Conservation (phyloP, 2,797 vertebrate species). For the Coccyzus lansbergi region DNA sequence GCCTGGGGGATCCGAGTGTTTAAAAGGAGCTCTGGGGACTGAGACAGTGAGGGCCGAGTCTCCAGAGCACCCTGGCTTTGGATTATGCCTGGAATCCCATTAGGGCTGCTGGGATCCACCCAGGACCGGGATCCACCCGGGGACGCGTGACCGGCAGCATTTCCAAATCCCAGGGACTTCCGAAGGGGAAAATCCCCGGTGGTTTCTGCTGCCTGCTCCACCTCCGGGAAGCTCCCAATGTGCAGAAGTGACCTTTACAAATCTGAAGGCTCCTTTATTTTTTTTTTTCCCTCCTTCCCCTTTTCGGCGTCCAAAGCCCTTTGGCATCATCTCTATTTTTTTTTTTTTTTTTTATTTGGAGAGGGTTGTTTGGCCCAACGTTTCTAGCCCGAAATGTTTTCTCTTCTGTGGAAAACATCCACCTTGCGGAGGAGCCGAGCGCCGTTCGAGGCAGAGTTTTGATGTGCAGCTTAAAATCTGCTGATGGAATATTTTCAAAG, state of each 20-base stretch:
- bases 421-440: neutral
- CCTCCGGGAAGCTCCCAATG: neutral
- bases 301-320: neutral
- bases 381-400: neutral
- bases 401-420: neutral
- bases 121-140: too few species aligned
- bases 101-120: neutral
- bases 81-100: neutral
- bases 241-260: conserved; percentile 7
- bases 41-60: fast-evolving
- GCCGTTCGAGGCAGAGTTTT: neutral
- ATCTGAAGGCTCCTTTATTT: conserved; percentile 5
- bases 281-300: neutral
- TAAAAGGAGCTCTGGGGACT: neutral
- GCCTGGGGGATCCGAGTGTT: neutral
- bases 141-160: neutral
- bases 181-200: neutral
- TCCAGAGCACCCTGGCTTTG: fast-evolving
- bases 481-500: conserved; percentile 42
- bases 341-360: too few species aligned
- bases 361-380: neutral
- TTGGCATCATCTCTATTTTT: neutral
- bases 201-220: neutral
- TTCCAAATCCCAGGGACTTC: neutral
- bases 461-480: neutral